Conservation (phyloP, 2,888 invertebrate genomes). For the Napeogenes sylphis region DNA sequence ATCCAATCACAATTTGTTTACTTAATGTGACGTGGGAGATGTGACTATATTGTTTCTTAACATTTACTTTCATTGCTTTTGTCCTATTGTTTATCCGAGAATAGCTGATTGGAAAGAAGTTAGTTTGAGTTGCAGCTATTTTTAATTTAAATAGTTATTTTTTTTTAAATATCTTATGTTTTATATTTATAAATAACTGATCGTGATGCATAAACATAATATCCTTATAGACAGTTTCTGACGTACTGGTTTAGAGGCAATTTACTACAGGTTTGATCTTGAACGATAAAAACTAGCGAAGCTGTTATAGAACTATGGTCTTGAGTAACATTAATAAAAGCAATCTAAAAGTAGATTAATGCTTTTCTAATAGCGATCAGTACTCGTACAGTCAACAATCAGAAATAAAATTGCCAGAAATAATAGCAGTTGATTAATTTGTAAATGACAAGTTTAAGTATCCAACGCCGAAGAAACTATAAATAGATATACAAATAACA, state of each 20-base stretch:
- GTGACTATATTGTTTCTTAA: conserved; percentile 20
- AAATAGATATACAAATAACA: too few species aligned
- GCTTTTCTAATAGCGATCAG: background rate
- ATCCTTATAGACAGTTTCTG: background rate
- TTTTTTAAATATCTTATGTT: background rate
- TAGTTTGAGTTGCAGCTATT: background rate
- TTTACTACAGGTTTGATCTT: background rate
- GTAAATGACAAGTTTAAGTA: too few species aligned
- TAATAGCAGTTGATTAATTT: too few species aligned
- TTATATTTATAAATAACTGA: background rate
- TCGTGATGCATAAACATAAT: background rate
- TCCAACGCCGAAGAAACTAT: too few species aligned
- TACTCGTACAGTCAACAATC: background rate
- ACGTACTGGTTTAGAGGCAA: background rate
- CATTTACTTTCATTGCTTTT: conserved; percentile 25
- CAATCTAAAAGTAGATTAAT: background rate
- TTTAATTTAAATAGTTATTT: background rate
- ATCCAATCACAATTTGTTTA: conserved; percentile 24
- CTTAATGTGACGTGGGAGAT: conserved; percentile 23
- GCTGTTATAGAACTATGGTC: background rate
- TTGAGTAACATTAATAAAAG: background rate
- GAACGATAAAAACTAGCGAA: background rate
- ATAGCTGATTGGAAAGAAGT: conserved; percentile 10
- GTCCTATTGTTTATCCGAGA: conserved; percentile 14
- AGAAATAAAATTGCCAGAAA: too few species aligned